Base-by-base conservation (phyloP, 1,140 invertebrate genomes). In the Cepaea nemoralis region DNA sequence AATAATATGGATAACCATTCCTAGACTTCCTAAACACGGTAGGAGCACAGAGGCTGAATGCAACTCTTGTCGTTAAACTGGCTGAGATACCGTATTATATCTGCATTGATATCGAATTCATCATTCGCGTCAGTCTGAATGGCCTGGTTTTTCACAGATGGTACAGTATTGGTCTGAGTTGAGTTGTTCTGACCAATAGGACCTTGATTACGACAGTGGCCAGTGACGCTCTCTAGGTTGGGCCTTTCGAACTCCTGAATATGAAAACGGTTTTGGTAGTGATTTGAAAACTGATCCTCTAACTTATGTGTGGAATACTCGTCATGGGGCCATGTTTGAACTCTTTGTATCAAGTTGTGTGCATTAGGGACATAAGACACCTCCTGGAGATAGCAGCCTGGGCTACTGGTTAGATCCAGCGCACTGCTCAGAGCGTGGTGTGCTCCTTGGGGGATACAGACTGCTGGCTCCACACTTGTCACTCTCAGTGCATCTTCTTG, bases 251-350 rank as follows among this genome's bases (percentile, higher is more conserved):
- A 42, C n/a, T 24, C 14, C 5, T 31, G 10, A 12, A 27, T 5
- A 12, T 50, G 22, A 12, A 74, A n/a, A 6, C 31, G 39, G 22
- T 1, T 45, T 40, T 14, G 6, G 12, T 12, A 40, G 1, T 24
- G 6, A 22, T 3, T 22, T 70, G 69, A 27, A 10, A 19, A 42
- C 1, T 40, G 24, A 40, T 70, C 69, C 19, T 42, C 1, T 5
- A 48, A 19, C 1, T 27, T 0, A 19, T 37, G 37, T 48, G 37
- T 27, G 0, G 40, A 42, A 16, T 33, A 74, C 1, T 42, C 42
- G 71, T 74, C 71, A 27, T 33, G 71, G 6, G 40, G 71, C 71
- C 71, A 74, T 42, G 71, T 74, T 45, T 74, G 71, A 39, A 42
- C 24, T 12, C 40, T 42, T 42, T 42, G 70, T 8, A 73, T 24